Conservation (phyloP, 2,888 invertebrate genomes). For the Eulithis prunata region DNA sequence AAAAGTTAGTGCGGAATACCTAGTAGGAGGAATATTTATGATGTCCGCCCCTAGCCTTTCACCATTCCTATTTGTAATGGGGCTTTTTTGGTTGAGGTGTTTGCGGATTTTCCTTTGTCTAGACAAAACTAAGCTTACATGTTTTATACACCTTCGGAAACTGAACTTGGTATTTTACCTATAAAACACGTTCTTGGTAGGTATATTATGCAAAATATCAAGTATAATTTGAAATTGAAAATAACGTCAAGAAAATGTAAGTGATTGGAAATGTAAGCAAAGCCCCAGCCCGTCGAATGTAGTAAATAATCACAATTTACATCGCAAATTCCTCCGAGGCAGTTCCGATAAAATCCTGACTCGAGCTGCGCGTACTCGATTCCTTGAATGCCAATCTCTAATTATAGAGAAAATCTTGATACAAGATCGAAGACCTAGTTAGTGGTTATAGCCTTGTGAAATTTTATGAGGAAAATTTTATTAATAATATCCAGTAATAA, state of each 20-base stretch:
- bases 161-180: no score
- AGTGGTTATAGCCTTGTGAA: not conserved
- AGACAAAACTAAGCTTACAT: constrained; percentile 21
- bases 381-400: constrained; percentile 27
- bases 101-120: constrained; percentile 30
- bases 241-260: constrained; percentile 1
- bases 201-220: no score
- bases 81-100: constrained; percentile 32
- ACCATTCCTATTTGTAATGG: constrained; percentile 30
- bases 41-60: constrained; percentile 33
- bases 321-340: constrained; percentile 28
- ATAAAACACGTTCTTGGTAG: no score
- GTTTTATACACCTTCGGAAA: constrained; percentile 26
- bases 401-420: constrained; percentile 20
- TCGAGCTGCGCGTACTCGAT: constrained; percentile 20
- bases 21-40: constrained; percentile 33
- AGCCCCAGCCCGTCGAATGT: constrained; percentile 11
- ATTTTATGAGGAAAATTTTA: not conserved
- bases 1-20: constrained; percentile 32
- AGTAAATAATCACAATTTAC: constrained; percentile 26
- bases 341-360: constrained; percentile 27
- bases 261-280: constrained; percentile 16
- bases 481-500: no score
- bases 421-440: constrained; percentile 2
- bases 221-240: not conserved